phyloP scores from a whole-genome alignment of 1,140 invertebrate genomes.

The Oedothorax gibbosus region DNA sequence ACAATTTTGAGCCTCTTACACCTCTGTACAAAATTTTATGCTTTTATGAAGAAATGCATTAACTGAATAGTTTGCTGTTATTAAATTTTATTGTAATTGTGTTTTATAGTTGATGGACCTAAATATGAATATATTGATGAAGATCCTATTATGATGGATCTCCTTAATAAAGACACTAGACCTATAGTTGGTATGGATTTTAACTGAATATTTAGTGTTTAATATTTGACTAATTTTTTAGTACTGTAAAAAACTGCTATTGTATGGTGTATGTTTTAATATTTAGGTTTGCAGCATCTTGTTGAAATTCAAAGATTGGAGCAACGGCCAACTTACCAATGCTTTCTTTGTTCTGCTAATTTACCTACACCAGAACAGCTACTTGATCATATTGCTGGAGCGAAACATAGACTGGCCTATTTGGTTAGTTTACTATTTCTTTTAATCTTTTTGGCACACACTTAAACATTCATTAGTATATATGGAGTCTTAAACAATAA shows the following conservation, averaged over 20 bases:
- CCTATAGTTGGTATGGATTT: background rate
- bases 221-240: no score
- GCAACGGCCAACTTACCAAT: background rate
- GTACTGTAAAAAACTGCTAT: no score
- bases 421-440: background rate
- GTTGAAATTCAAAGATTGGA: background rate
- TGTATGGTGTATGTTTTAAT: background rate
- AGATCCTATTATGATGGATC: background rate
- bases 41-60: background rate
- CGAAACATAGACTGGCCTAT: background rate
- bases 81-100: background rate
- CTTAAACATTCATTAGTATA: no score
- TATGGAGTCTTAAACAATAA: no score
- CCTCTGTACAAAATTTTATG: background rate
- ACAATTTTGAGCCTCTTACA: no score
- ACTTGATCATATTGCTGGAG: background rate
- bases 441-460: background rate
- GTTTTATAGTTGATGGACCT: background rate
- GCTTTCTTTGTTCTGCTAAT: slow-evolving; percentile 1
- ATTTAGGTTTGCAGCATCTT: background rate
- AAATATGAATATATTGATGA: background rate
- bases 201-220: no score
- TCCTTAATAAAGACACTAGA: background rate
- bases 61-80: background rate
- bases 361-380: background rate